A percentile compares a stretch with the other conserved stretches of the same genome.
phyloP scores from a whole-genome alignment of 1,140 invertebrate species.

The Coelopa frigida region DNA sequence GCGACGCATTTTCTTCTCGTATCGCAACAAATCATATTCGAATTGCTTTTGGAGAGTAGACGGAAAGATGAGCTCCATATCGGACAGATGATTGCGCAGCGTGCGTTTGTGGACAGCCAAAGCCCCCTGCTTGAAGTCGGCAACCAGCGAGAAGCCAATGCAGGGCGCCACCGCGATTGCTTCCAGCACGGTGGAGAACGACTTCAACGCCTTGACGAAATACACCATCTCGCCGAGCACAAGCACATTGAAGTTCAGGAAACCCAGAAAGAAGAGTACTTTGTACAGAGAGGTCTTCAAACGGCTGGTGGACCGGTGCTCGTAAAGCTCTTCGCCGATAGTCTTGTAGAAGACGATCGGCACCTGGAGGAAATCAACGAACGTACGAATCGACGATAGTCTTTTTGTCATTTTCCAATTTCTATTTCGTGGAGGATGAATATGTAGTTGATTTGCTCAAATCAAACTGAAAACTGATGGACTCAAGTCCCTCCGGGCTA shows the following conservation, averaged over 20 bases:
- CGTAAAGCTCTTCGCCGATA: slow-evolving; percentile 36
- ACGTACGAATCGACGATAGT: too few species aligned
- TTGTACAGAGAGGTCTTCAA: slow-evolving; percentile 19
- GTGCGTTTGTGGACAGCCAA: slow-evolving; percentile 19
- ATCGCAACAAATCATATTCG: slow-evolving; percentile 20
- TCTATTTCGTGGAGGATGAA: too few species aligned
- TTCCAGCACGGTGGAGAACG: slow-evolving; percentile 25
- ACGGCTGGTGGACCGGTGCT: slow-evolving; percentile 24
- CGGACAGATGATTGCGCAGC: slow-evolving; percentile 21
- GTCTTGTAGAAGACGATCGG: slow-evolving; percentile 30
- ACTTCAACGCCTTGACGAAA: slow-evolving; percentile 28
- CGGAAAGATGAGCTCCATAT: slow-evolving; percentile 34
- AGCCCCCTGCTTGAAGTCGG: slow-evolving; percentile 32
- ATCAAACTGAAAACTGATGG: too few species aligned
- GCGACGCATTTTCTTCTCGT: slow-evolving; percentile 27
- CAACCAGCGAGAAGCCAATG: slow-evolving; percentile 36
- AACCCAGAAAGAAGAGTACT: slow-evolving; percentile 28
- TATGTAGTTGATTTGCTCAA: too few species aligned
- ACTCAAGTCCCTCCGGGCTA: too few species aligned
- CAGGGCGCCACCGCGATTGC: slow-evolving; percentile 38
- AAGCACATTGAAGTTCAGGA: slow-evolving; percentile 33
- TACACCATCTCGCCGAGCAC: slow-evolving; percentile 29
- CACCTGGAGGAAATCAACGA: slow-evolving; percentile 27
- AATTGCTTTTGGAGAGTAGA: slow-evolving; percentile 18
- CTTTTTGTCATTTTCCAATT: too few species aligned